phyloP scores from a whole-genome alignment of 2,888 invertebrate genomes.

The Thecocarcelia acutangulata region DNA sequence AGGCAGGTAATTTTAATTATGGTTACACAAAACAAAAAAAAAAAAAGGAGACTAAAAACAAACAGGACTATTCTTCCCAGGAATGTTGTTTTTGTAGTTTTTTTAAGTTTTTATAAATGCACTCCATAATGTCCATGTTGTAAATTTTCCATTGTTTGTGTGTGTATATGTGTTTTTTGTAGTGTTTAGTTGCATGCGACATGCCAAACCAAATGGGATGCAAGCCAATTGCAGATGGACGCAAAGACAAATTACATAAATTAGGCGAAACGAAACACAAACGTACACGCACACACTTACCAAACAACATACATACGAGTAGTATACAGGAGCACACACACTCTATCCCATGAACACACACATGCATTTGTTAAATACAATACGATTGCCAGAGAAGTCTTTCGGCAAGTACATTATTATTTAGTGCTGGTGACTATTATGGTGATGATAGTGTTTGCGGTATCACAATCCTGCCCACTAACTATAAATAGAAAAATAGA shows the following conservation, averaged over 20 bases:
- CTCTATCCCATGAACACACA: too few species aligned
- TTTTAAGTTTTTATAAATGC: constrained; percentile 46
- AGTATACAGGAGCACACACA: too few species aligned
- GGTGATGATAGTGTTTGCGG: constrained; percentile 68
- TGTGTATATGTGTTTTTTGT: constrained; percentile 11
- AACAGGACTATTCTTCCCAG: constrained; percentile 39
- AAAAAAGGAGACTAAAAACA: constrained; percentile 20
- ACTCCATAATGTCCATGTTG: constrained; percentile 55
- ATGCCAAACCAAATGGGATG: constrained; percentile 68
- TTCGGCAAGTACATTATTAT: constrained; percentile 60
- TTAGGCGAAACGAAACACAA: constrained; percentile 60
- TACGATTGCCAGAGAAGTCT: constrained; percentile 46
- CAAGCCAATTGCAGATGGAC: constrained; percentile 69
- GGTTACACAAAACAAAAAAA: constrained; percentile 53
- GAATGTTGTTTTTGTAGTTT: constrained; percentile 44
- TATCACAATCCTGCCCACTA: constrained; percentile 55
- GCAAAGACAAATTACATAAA: constrained; percentile 71
- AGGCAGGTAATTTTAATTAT: constrained; percentile 70
- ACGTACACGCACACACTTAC: constrained; percentile 27
- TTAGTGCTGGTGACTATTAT: constrained; percentile 65
- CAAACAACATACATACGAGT: background rate
- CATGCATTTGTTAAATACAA: background rate
- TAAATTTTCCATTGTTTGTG: constrained; percentile 54
- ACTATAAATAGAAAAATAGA: constrained; percentile 38
- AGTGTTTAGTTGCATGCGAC: constrained; percentile 63